A percentile compares a stretch with the other conserved stretches of the same genome.
Evolutionary conservation across 2,888 invertebrate genomes (phyloP).

Genomic region (Melinopterus prodromus): DNA sequence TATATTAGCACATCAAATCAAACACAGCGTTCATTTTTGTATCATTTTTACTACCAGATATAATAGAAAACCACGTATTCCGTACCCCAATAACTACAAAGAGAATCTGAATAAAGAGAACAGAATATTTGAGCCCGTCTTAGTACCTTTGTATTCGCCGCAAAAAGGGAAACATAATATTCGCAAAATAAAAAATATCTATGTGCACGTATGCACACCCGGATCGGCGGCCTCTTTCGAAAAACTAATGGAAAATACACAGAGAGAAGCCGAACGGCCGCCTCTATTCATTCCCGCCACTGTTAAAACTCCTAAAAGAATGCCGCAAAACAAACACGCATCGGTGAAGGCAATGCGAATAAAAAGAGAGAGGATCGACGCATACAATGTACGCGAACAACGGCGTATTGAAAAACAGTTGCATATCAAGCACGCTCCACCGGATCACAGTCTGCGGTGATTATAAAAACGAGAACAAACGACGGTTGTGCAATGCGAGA

Average conservation of each 20-base stretch:
- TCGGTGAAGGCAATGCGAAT: conserved; percentile 5
- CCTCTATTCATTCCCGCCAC: background rate
- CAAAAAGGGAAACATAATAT: background rate
- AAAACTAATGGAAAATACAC: background rate
- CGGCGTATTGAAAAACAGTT: conserved; percentile 36
- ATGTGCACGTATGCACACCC: background rate
- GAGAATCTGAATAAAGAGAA: background rate
- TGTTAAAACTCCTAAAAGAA: conserved; percentile 39
- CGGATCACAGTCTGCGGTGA: conserved; percentile 42
- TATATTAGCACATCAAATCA: no score
- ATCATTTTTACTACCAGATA: no score
- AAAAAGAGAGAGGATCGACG: conserved; percentile 42
- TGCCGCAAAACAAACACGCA: conserved; percentile 41
- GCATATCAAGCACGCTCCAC: conserved; percentile 44
- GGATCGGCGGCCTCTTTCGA: background rate
- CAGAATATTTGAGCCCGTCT: background rate
- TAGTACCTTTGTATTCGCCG: background rate
- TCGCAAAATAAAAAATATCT: background rate
- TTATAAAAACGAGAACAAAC: conserved; percentile 45
- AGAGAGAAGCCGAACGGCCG: background rate
- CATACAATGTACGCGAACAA: conserved; percentile 15
- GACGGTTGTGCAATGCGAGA: conserved; percentile 42
- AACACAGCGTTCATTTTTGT: no score
- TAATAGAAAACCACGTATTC: no score
- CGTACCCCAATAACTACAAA: background rate